Percentiles rank a stretch among this genome's conserved stretches.
Evolutionary conservation across 2,113 vertebrate genomes (phyloP).

Genomic region (Nipponia nippon): DNA sequence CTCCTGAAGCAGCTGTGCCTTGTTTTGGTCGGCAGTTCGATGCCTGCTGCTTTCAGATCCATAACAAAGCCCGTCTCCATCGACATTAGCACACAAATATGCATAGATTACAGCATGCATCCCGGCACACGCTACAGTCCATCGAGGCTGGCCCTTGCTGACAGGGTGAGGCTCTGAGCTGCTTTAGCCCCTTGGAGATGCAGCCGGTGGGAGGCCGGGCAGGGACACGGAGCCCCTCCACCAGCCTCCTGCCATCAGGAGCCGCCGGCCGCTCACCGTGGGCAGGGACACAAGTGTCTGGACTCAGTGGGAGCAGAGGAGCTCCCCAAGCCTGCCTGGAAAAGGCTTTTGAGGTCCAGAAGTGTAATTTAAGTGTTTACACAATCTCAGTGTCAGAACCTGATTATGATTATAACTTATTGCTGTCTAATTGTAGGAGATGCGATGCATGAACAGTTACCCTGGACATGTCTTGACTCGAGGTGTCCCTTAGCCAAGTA

Average conservation of each 20-base stretch:
- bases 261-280: rapidly evolving
- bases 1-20: neutral
- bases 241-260: neutral
- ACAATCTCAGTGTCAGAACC: neutral
- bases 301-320: neutral
- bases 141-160: neutral
- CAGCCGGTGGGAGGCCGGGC: neutral
- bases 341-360: neutral
- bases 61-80: neutral
- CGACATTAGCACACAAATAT: neutral
- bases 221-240: neutral
- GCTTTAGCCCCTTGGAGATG: neutral
- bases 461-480: neutral
- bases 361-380: neutral
- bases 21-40: neutral
- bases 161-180: neutral
- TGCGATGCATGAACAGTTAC: neutral
- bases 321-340: neutral
- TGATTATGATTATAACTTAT: neutral
- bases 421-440: neutral
- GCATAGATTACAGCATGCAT: neutral
- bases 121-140: no score
- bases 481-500: neutral
- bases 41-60: neutral
- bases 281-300: neutral